A percentile compares a stretch with the other conserved stretches of the same genome.
Evolutionary conservation across 1,140 invertebrate species (phyloP).

Genomic region (Drosophila carrolli): DNA sequence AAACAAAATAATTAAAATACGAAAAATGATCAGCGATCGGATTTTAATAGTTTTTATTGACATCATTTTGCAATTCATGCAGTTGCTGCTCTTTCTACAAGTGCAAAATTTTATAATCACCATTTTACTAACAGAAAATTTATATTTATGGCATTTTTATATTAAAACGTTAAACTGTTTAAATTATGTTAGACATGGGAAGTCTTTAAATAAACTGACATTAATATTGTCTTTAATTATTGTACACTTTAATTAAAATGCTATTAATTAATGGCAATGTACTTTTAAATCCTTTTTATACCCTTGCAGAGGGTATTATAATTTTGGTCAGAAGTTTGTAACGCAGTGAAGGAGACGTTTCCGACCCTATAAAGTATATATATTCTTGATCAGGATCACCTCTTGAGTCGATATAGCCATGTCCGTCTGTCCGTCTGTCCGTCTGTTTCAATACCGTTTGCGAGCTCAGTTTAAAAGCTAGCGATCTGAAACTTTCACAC

Average conservation of each 20-base stretch:
- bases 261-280: background rate
- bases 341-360: too few species aligned
- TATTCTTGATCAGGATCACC: too few species aligned
- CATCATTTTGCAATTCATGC: conserved; percentile 2
- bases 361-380: too few species aligned
- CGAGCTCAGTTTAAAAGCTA: too few species aligned
- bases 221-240: background rate
- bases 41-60: conserved; percentile 27
- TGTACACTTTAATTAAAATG: background rate
- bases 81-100: background rate
- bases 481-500: too few species aligned
- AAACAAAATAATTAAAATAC: conserved; percentile 55
- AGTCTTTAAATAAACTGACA: background rate
- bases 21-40: conserved; percentile 5
- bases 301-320: too few species aligned
- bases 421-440: too few species aligned
- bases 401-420: too few species aligned
- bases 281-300: background rate
- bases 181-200: background rate
- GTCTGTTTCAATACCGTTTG: too few species aligned
- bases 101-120: background rate
- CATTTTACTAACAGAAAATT: background rate
- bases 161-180: background rate
- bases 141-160: background rate
- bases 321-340: too few species aligned